Conservation (phyloP, 1,140 invertebrate species). For the Branchinecta lynchi region DNA sequence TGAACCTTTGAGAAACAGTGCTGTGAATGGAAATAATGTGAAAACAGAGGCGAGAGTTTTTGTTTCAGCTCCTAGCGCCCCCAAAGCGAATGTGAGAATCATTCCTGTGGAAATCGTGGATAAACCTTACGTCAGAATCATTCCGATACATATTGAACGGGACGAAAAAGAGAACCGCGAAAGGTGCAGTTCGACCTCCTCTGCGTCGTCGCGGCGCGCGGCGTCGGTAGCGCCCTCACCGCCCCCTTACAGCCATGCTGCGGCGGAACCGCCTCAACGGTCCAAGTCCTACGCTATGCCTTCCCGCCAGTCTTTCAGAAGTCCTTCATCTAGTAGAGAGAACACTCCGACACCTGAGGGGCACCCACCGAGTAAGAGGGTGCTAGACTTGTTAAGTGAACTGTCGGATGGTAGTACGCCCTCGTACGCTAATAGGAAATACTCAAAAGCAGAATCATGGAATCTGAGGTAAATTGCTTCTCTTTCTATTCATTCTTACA, state of each 20-base stretch:
- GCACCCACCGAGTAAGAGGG: background rate
- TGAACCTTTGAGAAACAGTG: too few relatives aligned
- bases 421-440: background rate
- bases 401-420: background rate
- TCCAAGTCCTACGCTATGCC: constrained; percentile 5
- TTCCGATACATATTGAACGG: background rate
- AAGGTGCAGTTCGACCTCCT: background rate
- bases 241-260: background rate
- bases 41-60: too few relatives aligned
- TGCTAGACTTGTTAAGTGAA: background rate
- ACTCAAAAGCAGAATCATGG: background rate
- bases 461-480: background rate
- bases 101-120: background rate
- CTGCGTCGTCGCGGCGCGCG: background rate
- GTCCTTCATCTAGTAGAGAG: background rate
- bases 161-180: background rate
- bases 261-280: background rate
- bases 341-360: background rate
- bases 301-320: background rate
- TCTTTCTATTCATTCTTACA: background rate
- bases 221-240: background rate
- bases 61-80: too few relatives aligned
- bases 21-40: too few relatives aligned
- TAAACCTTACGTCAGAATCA: background rate
- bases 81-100: background rate